Percentiles rank a stretch among this genome's conserved stretches.
These are phyloP conservation scores for Stichopus horrens DNA, from an alignment of 53 echinoderm and acorn worm species.

Conservation along the genomic window DNA sequence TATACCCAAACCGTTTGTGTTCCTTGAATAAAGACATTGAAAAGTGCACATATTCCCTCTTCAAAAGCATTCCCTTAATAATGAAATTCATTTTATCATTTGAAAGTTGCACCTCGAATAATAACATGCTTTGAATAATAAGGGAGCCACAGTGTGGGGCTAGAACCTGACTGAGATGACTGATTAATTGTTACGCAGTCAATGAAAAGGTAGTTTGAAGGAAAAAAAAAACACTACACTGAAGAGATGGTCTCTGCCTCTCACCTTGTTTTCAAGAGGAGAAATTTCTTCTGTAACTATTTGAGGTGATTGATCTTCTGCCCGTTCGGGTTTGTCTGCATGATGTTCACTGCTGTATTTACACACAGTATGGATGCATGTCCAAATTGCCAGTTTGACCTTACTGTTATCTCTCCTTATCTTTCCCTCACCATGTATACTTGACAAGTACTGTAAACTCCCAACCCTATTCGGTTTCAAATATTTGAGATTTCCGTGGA, in stretches of 20 bases:
- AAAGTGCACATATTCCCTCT: too few relatives aligned
- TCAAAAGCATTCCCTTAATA: too few relatives aligned
- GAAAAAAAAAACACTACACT: not conserved
- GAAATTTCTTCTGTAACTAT: not conserved
- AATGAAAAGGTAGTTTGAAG: not conserved
- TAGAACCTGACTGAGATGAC: too few relatives aligned
- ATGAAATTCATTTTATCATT: too few relatives aligned
- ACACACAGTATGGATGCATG: not conserved
- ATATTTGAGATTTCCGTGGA: constrained; percentile 32
- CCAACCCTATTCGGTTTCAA: constrained; percentile 23
- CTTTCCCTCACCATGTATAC: not conserved
- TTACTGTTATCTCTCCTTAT: constrained; percentile 33
- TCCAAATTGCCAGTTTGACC: constrained; percentile 38
- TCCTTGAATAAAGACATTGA: too few relatives aligned
- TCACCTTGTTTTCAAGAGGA: not conserved
- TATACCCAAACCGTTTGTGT: too few relatives aligned
- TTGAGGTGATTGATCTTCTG: not conserved
- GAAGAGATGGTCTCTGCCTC: not conserved
- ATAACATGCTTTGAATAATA: too few relatives aligned
- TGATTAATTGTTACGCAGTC: too few relatives aligned
- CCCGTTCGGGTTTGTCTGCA: not conserved
- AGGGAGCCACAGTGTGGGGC: too few relatives aligned
- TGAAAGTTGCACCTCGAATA: too few relatives aligned
- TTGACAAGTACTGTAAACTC: constrained; percentile 20
- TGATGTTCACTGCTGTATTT: not conserved